Base-by-base conservation (phyloP, 2,797 vertebrate genomes). In the Acrocephalus scirpaceus region DNA sequence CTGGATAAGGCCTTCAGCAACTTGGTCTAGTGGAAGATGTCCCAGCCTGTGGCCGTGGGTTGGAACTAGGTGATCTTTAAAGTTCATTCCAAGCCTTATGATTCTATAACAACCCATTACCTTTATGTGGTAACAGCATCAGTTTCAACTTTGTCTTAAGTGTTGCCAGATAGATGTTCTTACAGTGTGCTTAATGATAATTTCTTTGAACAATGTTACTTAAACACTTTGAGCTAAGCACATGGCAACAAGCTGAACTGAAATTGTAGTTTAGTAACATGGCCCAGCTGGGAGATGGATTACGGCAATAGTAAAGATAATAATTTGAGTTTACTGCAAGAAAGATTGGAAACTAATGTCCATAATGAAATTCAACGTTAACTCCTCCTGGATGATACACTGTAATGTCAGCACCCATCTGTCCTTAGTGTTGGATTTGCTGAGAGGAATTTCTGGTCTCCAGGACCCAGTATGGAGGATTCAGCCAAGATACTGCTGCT, bases 11-110 rank as follows among this genome's bases (percentile, higher is more conserved):
- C 34, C 25, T 48, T 56, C 42, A 47, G 42, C 13, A 48, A 18
- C 16, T 5, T 61, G 6, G 30, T 30, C 4, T 30, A 14, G 30
- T 40, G 29, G 25, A 20, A 38, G 23, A 9, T 36, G 36, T 44
- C 12, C 25, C 44, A 14, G 36, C 32, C 16, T 3, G 3, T 18
- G 26, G 26, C 15, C 2, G 0, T 36, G 32, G 4, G 25, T 2
- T 48, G 21, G 25, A 62, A 34, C 9, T 17, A 30, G 7, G 8
- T 56, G 34, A 30, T 48, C 17, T 30, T 21, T 56, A 42, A 48
- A 8, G 40, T 47, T 26, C 16, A 25, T 62, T 26, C 25, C 48
- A 62, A 48, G 17, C 17, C 42, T 48, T 48, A 2, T 54, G 29
- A 47, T 54, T 70, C 64, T 54, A 1, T 25, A 61, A n/a, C 26